Evolutionary conservation across 1,140 invertebrate species (phyloP).

Genomic region (Tetramorium parvispinum): DNA sequence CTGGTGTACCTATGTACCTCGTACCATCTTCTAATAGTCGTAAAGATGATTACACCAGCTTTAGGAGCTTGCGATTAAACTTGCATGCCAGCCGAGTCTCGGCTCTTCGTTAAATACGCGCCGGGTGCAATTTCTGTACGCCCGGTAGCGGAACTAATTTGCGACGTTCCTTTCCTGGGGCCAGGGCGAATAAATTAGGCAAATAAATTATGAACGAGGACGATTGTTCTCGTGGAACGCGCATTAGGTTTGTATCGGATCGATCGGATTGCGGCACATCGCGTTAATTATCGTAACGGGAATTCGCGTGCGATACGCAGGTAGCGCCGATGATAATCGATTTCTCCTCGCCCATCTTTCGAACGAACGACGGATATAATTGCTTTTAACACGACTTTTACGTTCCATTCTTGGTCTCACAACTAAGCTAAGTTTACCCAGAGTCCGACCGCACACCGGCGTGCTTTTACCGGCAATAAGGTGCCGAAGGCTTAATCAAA

Average conservation of each 20-base stretch:
- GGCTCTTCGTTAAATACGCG: conserved; percentile 52
- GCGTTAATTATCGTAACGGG: conserved; percentile 2
- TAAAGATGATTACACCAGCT: conserved; percentile 55
- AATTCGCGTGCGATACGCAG: conserved; percentile 14
- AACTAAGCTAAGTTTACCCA: conserved; percentile 26
- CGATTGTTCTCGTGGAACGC: conserved; percentile 21
- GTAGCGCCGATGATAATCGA: background rate
- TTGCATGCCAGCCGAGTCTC: conserved; percentile 15
- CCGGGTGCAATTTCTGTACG: conserved; percentile 24
- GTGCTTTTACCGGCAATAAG: conserved; percentile 68
- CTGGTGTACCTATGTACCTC: background rate
- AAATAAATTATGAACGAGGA: conserved; percentile 29
- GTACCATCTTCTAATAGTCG: conserved; percentile 26
- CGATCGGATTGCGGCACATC: conserved; percentile 26
- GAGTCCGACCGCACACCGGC: background rate
- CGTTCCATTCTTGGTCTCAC: conserved; percentile 36
- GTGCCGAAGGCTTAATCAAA: conserved; percentile 69
- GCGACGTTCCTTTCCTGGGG: background rate
- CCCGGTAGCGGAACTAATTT: conserved; percentile 36
- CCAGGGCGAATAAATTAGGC: conserved; percentile 27
- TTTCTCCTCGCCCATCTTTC: conserved; percentile 14
- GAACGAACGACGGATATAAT: conserved; percentile 28
- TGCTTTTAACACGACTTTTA: conserved; percentile 59
- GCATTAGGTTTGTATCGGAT: background rate
- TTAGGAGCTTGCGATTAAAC: conserved; percentile 57